Evolutionary conservation across 2,113 vertebrate species (phyloP).

Genomic region (Cyphomyrus plagiostoma): DNA sequence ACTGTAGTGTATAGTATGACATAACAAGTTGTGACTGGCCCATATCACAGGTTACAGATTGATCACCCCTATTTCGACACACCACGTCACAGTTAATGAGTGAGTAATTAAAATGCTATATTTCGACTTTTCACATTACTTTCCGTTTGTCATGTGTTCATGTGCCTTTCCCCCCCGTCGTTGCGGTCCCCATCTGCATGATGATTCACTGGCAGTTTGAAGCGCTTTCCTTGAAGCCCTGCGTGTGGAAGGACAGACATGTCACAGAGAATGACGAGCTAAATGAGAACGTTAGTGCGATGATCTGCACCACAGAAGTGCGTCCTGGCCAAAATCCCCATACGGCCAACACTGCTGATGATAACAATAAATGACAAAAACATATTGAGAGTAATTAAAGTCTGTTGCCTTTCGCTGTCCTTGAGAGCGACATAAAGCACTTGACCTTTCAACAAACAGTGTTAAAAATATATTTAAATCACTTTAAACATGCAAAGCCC

Average conservation of each 20-base stretch:
- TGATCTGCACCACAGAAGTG: neutral
- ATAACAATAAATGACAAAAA: neutral
- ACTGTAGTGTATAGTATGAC: neutral
- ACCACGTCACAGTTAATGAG: neutral
- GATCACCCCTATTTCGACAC: neutral
- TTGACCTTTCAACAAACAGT: neutral
- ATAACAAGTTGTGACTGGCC: neutral
- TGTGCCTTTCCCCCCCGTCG: neutral
- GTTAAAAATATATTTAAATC: neutral
- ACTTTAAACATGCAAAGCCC: neutral
- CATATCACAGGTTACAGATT: neutral
- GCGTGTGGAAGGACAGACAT: neutral
- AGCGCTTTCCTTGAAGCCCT: neutral
- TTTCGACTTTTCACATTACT: conserved; percentile 1
- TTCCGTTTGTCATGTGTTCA: conserved; percentile 7
- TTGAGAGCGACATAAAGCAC: neutral
- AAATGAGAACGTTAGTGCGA: neutral
- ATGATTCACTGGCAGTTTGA: conserved; percentile 9
- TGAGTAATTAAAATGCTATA: neutral
- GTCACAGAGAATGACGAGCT: neutral
- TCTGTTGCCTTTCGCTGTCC: neutral
- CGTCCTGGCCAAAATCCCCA: neutral
- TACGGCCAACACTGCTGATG: neutral
- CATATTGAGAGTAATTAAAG: neutral
- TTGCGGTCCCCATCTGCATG: conserved; percentile 9